These are phyloP conservation scores for Malurus leucopterus DNA, from an alignment of 2,797 vertebrate genomes.

Conservation along the genomic window DNA sequence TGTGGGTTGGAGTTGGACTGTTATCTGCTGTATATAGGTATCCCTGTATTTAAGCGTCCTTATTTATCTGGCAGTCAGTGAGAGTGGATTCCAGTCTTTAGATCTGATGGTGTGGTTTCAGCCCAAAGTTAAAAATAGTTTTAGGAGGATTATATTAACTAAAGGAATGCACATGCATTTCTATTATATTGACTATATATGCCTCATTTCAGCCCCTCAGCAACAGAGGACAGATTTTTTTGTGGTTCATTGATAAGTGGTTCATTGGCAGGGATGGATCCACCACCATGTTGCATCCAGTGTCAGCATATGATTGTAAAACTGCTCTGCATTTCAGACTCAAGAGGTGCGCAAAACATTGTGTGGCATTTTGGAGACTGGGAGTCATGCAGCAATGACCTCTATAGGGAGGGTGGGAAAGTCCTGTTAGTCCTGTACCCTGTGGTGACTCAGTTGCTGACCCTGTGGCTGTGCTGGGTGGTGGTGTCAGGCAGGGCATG, in stretches of 20 bases:
- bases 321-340: neutral
- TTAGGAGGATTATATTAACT: neutral
- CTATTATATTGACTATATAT: neutral
- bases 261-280: neutral
- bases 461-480: neutral
- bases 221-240: neutral
- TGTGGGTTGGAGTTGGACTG: neutral
- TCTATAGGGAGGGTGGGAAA: neutral
- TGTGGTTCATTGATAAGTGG: neutral
- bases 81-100: neutral
- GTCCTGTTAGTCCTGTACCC: neutral
- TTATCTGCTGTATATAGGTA: neutral
- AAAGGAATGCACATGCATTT: neutral
- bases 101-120: neutral
- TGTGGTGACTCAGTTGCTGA: neutral
- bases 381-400: neutral
- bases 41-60: neutral
- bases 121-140: neutral
- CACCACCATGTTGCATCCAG: accelerated
- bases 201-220: neutral
- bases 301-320: neutral
- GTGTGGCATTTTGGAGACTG: neutral
- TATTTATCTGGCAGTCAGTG: neutral
- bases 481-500: conserved; percentile 31
- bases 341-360: neutral